Conservation (phyloP, 35 echinoderm and acorn worm species). For the Amphiura filiformis region DNA sequence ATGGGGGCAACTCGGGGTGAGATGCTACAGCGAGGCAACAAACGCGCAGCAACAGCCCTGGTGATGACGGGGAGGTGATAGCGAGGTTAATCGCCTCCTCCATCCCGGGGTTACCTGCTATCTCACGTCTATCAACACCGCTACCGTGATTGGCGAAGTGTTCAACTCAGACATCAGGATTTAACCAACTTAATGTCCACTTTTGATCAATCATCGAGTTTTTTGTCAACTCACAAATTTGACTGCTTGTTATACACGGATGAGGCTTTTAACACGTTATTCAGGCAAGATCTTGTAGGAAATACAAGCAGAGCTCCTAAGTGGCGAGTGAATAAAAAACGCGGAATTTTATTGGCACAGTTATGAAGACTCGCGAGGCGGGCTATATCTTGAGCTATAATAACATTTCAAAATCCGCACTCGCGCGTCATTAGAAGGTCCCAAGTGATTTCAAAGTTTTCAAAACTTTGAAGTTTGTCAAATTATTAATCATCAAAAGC, state of each 20-base stretch:
- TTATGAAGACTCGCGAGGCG: background rate
- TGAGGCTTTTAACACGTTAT: background rate
- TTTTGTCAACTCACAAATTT: slow-evolving; percentile 1
- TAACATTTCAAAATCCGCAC: background rate
- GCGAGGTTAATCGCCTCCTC: background rate
- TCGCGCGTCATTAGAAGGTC: background rate
- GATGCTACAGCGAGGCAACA: background rate
- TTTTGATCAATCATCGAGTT: background rate
- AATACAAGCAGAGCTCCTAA: background rate
- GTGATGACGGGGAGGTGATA: background rate
- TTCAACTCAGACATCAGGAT: background rate
- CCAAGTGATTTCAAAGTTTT: background rate
- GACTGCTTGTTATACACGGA: slow-evolving; percentile 1
- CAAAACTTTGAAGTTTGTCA: background rate
- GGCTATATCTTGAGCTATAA: background rate
- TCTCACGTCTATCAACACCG: background rate
- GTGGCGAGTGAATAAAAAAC: background rate
- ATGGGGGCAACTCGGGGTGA: background rate
- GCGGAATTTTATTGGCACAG: background rate
- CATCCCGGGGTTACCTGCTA: background rate
- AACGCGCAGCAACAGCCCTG: background rate
- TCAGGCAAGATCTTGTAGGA: background rate
- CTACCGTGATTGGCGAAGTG: background rate
- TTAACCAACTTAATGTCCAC: background rate
- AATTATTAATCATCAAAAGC: background rate